Conservation (phyloP, 2,888 invertebrate genomes). For the Sarcophaga variegata region DNA sequence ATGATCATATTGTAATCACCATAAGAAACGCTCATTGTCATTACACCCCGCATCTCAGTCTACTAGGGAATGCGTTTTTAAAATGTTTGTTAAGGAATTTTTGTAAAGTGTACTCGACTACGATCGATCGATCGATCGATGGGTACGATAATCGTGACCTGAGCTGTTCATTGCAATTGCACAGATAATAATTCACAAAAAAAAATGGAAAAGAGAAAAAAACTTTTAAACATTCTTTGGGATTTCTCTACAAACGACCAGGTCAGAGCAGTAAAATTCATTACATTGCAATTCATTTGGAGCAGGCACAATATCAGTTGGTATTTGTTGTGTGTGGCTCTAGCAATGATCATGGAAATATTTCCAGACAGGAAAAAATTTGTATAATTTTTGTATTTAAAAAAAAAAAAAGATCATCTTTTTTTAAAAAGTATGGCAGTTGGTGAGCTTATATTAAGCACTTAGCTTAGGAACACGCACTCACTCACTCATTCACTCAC, state of each 20-base stretch:
- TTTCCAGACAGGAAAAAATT: constrained; percentile 43
- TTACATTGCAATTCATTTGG: constrained; percentile 40
- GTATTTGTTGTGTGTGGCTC: constrained; percentile 2
- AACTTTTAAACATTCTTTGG: constrained; percentile 56
- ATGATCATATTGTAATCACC: constrained; percentile 53
- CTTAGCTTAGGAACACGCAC: constrained; percentile 8
- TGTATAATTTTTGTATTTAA: constrained; percentile 47
- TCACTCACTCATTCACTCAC: background rate
- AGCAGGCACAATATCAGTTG: background rate
- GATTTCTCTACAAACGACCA: constrained; percentile 30
- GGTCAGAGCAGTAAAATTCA: constrained; percentile 27
- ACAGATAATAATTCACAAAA: constrained; percentile 71
- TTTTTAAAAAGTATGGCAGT: background rate
- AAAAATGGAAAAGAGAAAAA: background rate
- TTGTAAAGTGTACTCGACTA: constrained; percentile 54
- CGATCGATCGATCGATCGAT: constrained; percentile 54
- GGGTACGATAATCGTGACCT: constrained; percentile 79
- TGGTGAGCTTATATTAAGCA: background rate
- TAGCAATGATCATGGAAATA: constrained; percentile 64
- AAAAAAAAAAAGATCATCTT: background rate
- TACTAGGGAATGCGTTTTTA: background rate
- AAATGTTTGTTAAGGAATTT: constrained; percentile 51
- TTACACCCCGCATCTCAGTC: constrained; percentile 48
- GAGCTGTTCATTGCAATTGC: constrained; percentile 72
- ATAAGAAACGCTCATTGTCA: constrained; percentile 21